Evolutionary conservation across 1,140 invertebrate genomes (phyloP), one percentile per base, ranked within the genome.

Genomic region (Brachionus angularis): DNA sequence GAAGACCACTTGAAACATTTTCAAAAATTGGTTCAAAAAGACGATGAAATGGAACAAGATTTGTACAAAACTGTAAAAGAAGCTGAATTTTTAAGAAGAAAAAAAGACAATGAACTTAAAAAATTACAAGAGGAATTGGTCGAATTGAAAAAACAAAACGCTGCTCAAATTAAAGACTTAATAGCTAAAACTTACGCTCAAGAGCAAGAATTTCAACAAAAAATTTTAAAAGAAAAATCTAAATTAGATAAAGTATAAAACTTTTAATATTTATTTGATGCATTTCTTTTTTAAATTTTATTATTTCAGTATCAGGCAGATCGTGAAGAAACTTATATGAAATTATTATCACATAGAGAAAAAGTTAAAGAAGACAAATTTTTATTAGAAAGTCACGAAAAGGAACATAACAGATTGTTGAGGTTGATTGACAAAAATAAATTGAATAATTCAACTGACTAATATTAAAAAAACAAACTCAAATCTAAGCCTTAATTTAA

Each of bases 1-100:
- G 77, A 79, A 70, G 78, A 79, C 69, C 74, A 75, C 29, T 73
- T 79, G 16, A 77, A 76, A 47, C 77, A 79, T 74, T 75, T 74
- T 16, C 69, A 79, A 75, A 78, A 78, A 78, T 75, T 76, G 74
- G 77, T 79, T 14, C 73, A 36, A 5, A 79, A 79, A 58, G 76
- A 74, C 33, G 76, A 79, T 49, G 78, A 79, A 14, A 25, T 70
- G 21, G 78, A 79, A 74, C 75, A 77, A 55, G 72, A 72, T 18
- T 70, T 79, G 31, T 78, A 76, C 73, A 75, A 74, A 46, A 73
- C 73, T 34, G 77, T 79, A 3, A 71, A 78, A 70, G 75, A 76
- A 73, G 73, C 78, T 18, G 78, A 79, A 47, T 78, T 78, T 72
- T 44, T 74, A 3, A 69, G 78, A 21, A 75, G 79, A 70, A 77